A percentile compares a stretch with the other conserved stretches of the same genome.
phyloP scores from a whole-genome alignment of 2,113 vertebrate species.

The Potamarius usumacintae region DNA sequence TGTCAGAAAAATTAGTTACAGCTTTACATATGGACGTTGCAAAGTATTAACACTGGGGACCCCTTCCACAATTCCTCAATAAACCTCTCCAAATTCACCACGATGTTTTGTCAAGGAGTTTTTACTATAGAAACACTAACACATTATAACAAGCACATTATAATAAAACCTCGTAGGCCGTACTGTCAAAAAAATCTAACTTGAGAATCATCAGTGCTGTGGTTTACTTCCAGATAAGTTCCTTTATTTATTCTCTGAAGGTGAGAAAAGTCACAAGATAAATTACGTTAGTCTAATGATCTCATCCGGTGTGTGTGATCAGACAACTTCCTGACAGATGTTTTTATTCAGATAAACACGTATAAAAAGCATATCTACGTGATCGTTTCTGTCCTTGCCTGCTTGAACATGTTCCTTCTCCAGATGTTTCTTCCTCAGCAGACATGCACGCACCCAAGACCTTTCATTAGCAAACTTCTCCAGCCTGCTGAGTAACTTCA shows the following conservation, averaged over 20 bases:
- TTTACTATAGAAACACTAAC: not conserved
- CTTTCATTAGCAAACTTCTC: slow-evolving; percentile 19
- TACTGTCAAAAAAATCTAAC: not conserved
- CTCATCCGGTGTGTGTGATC: not conserved
- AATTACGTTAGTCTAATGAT: not conserved
- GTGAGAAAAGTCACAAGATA: not conserved
- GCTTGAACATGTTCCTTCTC: slow-evolving; percentile 16
- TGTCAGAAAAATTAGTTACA: not conserved
- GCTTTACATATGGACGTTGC: not conserved
- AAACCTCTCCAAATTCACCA: not conserved
- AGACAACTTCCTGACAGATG: slow-evolving; percentile 9
- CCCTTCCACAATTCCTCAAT: not conserved
- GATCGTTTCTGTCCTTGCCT: not conserved
- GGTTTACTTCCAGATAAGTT: not conserved
- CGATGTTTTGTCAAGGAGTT: not conserved
- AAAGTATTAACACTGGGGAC: not conserved
- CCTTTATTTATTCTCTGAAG: not conserved
- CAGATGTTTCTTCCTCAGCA: slow-evolving; percentile 25
- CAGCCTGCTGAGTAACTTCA: not conserved
- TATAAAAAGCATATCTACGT: not conserved
- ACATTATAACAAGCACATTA: not conserved
- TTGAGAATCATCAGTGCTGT: not conserved
- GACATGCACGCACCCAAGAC: slow-evolving; percentile 5
- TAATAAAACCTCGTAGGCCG: not conserved
- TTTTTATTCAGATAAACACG: not conserved